Conservation (phyloP, 2,888 invertebrate genomes). For the Dasysyrphus tricinctus region DNA sequence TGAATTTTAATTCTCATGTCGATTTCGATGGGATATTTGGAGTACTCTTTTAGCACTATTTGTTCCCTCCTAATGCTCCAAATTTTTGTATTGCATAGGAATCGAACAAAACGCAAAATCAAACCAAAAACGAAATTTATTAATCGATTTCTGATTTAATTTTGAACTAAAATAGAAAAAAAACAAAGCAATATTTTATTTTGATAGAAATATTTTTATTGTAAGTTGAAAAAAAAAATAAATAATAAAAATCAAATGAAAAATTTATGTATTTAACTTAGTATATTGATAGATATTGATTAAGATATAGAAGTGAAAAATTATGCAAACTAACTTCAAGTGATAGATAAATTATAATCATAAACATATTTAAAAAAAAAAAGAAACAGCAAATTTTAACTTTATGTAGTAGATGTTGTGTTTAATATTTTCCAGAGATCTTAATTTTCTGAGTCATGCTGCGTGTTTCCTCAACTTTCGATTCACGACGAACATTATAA, state of each 20-base stretch:
- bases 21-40: too few species aligned
- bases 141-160: too few species aligned
- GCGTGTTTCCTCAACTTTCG: conserved; percentile 65
- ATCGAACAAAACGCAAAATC: too few species aligned
- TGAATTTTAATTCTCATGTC: too few species aligned
- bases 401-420: background rate
- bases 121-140: too few species aligned
- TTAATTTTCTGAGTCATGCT: conserved; percentile 63
- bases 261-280: background rate
- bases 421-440: conserved; percentile 60
- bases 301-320: background rate
- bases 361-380: background rate
- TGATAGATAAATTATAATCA: background rate
- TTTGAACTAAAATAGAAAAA: background rate
- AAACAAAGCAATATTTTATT: background rate
- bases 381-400: background rate
- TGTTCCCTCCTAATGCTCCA: too few species aligned
- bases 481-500: conserved; percentile 66
- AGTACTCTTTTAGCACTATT: too few species aligned
- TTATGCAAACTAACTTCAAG: background rate
- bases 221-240: background rate
- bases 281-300: background rate
- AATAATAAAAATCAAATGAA: background rate
- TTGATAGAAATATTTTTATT: background rate
- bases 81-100: too few species aligned